A percentile compares a stretch with the other conserved stretches of the same genome.
These are phyloP conservation scores for Pseudonaja textilis DNA, from an alignment of 2,113 vertebrate genomes.

Conservation along the genomic window DNA sequence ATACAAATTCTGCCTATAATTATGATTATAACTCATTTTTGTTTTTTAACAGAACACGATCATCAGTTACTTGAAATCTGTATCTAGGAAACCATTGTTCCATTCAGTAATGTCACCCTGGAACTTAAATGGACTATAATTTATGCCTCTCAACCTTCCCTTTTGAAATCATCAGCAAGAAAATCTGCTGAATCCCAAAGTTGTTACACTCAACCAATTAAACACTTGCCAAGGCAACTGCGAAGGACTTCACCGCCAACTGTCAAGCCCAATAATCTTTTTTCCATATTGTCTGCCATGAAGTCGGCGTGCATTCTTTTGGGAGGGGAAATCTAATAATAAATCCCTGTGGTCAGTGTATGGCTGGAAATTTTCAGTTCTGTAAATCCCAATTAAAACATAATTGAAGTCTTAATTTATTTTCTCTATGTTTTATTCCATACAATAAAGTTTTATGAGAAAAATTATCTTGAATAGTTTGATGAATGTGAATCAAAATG, in stretches of 20 bases:
- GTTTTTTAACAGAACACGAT: constrained; percentile 67
- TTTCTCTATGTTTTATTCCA: constrained; percentile 71
- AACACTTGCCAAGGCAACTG: constrained; percentile 42
- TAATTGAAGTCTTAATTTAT: constrained; percentile 71
- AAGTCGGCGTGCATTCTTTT: constrained; percentile 50
- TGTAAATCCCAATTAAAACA: constrained; percentile 37
- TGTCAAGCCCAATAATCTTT: constrained; percentile 28
- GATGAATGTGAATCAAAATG: constrained; percentile 23
- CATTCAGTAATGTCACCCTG: constrained; percentile 48
- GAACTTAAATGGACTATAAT: constrained; percentile 55
- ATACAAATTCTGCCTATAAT: neutral
- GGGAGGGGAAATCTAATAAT: constrained; percentile 57
- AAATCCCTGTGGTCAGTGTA: constrained; percentile 72
- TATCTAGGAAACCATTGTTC: constrained; percentile 36
- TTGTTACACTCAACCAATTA: constrained; percentile 8
- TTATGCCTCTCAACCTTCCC: constrained; percentile 43
- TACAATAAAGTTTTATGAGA: constrained; percentile 84
- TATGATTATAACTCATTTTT: neutral
- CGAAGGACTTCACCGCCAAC: constrained; percentile 39
- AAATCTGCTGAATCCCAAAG: constrained; percentile 28
- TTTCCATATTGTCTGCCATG: constrained; percentile 49
- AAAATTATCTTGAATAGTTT: constrained; percentile 41
- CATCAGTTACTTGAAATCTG: constrained; percentile 57
- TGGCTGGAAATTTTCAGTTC: constrained; percentile 56
- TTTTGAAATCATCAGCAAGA: constrained; percentile 49